Evolutionary conservation across 2,797 vertebrate genomes (phyloP).

Genomic region (Lacerta viridis): DNA sequence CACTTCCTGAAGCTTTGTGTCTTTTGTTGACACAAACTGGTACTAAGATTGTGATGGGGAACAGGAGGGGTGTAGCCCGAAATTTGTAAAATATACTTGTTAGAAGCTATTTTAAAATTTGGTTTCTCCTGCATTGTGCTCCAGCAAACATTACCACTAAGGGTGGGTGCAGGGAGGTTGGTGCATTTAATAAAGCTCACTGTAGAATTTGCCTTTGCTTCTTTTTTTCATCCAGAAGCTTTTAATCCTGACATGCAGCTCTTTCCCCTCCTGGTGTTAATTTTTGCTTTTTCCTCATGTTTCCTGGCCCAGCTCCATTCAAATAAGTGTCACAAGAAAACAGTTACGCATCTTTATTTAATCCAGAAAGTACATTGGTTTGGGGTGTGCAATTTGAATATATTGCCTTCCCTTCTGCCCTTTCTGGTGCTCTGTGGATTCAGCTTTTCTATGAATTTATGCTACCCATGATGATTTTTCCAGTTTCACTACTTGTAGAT

Average conservation of each 20-base stretch:
- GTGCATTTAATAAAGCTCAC: constrained; percentile 32
- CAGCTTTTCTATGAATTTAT: background rate
- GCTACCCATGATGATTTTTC: background rate
- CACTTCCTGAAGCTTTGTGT: background rate
- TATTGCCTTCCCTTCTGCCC: background rate
- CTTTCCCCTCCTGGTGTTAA: background rate
- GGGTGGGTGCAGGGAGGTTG: no score
- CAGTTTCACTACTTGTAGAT: background rate
- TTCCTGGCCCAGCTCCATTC: background rate
- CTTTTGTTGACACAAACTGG: background rate
- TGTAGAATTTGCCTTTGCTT: background rate
- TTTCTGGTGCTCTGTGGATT: no score
- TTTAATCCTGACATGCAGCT: background rate
- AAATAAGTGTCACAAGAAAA: background rate
- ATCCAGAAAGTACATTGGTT: background rate
- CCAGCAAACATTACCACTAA: background rate
- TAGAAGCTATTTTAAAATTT: background rate
- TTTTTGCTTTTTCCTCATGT: background rate
- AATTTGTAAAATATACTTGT: background rate
- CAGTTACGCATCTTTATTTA: constrained; percentile 27
- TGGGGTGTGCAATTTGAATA: background rate
- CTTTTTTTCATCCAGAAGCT: background rate
- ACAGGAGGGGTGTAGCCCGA: no score
- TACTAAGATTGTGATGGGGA: background rate
- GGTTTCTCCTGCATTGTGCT: background rate